Conservation (phyloP, 2,797 vertebrate genomes). For the Rhyacichthys aspro region DNA sequence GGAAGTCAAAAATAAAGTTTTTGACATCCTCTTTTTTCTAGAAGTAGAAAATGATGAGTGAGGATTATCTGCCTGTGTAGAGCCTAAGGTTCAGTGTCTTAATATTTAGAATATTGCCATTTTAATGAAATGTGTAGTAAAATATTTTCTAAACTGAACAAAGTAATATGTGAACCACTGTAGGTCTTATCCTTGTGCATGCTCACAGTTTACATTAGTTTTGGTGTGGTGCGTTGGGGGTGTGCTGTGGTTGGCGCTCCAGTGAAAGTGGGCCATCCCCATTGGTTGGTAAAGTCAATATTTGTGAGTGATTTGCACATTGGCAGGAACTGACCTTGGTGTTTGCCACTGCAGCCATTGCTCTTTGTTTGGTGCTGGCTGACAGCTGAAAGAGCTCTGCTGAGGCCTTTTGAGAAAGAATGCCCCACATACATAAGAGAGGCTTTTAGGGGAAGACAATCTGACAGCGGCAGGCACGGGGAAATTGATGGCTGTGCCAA, state of each 20-base stretch:
- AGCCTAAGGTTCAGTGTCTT: too few species aligned
- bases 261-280: conserved; percentile 47
- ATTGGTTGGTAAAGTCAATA: conserved; percentile 66
- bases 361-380: conserved; percentile 23
- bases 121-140: too few species aligned
- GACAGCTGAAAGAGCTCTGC: conserved; percentile 26
- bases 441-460: conserved; percentile 17
- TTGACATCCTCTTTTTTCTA: too few species aligned
- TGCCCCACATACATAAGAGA: conserved; percentile 17
- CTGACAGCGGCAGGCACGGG: conserved; percentile 16
- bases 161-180: background rate
- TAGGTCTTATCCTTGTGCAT: too few species aligned
- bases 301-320: conserved; percentile 61
- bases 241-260: background rate
- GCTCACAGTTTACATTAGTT: background rate
- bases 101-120: too few species aligned
- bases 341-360: conserved; percentile 25
- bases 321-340: conserved; percentile 51
- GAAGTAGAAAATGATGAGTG: too few species aligned
- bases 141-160: background rate
- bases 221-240: background rate
- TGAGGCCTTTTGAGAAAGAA: conserved; percentile 32
- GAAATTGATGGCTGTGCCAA: conserved; percentile 36
- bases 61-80: too few species aligned
- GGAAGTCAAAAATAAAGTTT: too few species aligned